Evolutionary conservation across 92 coral and sea anemone species (phyloP).

Genomic region (Porites evermanni): DNA sequence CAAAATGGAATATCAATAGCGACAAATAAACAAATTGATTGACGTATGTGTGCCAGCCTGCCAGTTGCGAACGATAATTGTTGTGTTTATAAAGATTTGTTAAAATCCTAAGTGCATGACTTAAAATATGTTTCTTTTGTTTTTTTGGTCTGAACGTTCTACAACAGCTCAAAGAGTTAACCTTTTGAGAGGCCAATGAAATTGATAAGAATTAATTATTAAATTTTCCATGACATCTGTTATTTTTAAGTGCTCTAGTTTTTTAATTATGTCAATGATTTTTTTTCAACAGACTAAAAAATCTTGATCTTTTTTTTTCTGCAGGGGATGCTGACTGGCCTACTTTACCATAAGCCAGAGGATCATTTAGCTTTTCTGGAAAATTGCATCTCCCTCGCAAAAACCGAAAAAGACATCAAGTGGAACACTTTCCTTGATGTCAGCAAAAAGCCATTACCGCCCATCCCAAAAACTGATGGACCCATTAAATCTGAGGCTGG

Average conservation of each 20-base stretch:
- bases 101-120: neutral
- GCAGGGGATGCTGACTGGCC: constrained; percentile 98
- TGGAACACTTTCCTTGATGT: constrained; percentile 96
- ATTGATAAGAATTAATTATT: too few species aligned
- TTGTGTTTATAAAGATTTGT: neutral
- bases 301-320: neutral
- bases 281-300: too few species aligned
- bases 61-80: neutral
- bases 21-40: neutral
- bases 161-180: too few species aligned
- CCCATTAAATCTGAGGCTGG: constrained; percentile 90
- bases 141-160: too few species aligned
- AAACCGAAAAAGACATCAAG: constrained; percentile 76
- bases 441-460: constrained; percentile 93
- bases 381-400: constrained; percentile 88
- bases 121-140: neutral
- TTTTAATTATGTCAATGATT: too few species aligned
- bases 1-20: neutral
- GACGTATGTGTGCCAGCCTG: neutral
- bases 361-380: constrained; percentile 88
- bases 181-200: too few species aligned
- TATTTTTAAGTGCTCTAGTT: too few species aligned
- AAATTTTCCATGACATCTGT: too few species aligned
- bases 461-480: constrained; percentile 94
- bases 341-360: constrained; percentile 92